phyloP scores from a whole-genome alignment of 2,113 vertebrate genomes.

The Gopherus flavomarginatus region DNA sequence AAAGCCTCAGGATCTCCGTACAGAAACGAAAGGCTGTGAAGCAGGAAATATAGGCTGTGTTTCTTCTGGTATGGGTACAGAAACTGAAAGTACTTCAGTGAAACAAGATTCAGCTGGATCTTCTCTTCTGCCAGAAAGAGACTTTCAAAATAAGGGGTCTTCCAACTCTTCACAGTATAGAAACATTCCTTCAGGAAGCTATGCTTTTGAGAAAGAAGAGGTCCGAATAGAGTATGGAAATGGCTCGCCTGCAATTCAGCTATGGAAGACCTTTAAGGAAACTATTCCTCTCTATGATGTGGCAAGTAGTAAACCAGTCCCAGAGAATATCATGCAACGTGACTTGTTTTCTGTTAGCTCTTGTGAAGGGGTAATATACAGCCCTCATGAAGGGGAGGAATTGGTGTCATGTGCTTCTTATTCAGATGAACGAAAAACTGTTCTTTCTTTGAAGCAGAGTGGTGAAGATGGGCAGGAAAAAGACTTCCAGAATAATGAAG shows the following conservation, averaged over 20 bases:
- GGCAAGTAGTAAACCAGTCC: conserved; percentile 51
- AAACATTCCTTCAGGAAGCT: conserved; percentile 63
- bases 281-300: conserved; percentile 67
- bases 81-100: conserved; percentile 57
- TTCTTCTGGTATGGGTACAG: conserved; percentile 59
- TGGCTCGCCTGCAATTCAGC: conserved; percentile 68
- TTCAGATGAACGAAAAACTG: conserved; percentile 55
- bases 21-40: conserved; percentile 52
- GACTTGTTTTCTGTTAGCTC: conserved; percentile 62
- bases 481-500: conserved; percentile 40
- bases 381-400: conserved; percentile 38
- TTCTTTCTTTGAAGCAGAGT: background rate
- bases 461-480: conserved; percentile 46
- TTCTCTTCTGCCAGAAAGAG: conserved; percentile 58
- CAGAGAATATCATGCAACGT: conserved; percentile 45
- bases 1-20: conserved; percentile 44
- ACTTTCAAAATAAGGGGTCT: conserved; percentile 62
- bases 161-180: conserved; percentile 45
- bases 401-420: conserved; percentile 30
- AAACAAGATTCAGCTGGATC: conserved; percentile 52
- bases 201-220: conserved; percentile 74
- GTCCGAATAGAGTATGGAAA: conserved; percentile 65
- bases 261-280: conserved; percentile 77
- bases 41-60: conserved; percentile 32
- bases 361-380: conserved; percentile 60